Evolutionary conservation across 1,140 invertebrate species (phyloP).

Genomic region (Papilio polyxenes): DNA sequence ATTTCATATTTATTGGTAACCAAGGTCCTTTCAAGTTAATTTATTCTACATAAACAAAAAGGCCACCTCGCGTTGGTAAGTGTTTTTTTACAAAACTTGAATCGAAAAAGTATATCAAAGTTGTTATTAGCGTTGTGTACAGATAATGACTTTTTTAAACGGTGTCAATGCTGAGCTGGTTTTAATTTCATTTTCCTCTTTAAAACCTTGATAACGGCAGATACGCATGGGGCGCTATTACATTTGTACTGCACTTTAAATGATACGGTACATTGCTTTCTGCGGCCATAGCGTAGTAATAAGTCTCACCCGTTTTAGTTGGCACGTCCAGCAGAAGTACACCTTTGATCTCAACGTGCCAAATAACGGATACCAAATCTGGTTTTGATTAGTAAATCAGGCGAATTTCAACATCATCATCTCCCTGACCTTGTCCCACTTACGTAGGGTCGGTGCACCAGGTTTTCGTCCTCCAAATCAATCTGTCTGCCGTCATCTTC

Average conservation of each 20-base stretch:
- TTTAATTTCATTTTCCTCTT: conserved; percentile 26
- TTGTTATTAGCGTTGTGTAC: conserved; percentile 25
- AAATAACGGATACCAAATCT: neutral
- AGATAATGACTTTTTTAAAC: conserved; percentile 22
- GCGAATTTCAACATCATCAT: too few relatives aligned
- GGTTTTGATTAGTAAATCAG: neutral
- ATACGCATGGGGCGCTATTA: conserved; percentile 19
- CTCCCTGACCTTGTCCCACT: too few relatives aligned
- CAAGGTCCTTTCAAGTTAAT: neutral
- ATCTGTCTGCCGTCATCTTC: too few relatives aligned
- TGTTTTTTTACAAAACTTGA: conserved; percentile 16
- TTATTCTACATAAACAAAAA: conserved; percentile 26
- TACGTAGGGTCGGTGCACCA: too few relatives aligned
- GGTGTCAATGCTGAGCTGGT: conserved; percentile 19
- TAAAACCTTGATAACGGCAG: conserved; percentile 22
- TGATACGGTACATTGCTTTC: neutral
- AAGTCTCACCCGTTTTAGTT: neutral
- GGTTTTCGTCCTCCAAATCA: too few relatives aligned
- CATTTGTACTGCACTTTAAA: conserved; percentile 12
- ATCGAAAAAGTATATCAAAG: conserved; percentile 28
- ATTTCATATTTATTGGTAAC: conserved; percentile 19
- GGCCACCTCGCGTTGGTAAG: neutral
- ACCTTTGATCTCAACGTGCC: neutral
- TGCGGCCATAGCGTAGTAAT: neutral
- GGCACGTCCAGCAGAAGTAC: neutral